phyloP scores from a whole-genome alignment of 2,888 invertebrate genomes.

The Sinelater perroti region DNA sequence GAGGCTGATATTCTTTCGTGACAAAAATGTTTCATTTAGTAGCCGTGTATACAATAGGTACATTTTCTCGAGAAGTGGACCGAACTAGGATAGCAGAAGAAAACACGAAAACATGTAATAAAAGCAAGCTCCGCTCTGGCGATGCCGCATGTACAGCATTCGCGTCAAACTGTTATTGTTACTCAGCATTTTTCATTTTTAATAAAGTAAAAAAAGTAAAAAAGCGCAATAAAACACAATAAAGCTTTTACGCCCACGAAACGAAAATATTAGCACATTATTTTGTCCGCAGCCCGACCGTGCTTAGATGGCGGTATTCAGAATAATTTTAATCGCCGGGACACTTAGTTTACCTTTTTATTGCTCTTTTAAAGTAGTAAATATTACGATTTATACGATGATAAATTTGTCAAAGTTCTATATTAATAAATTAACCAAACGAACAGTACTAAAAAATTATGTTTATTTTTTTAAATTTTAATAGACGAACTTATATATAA shows the following conservation, averaged over 20 bases:
- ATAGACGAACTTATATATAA: too few relatives aligned
- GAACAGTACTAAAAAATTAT: too few relatives aligned
- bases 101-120: slow-evolving; percentile 21
- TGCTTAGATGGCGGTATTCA: too few relatives aligned
- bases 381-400: too few relatives aligned
- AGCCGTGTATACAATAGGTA: slow-evolving; percentile 1
- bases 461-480: too few relatives aligned
- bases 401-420: too few relatives aligned
- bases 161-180: slow-evolving; percentile 21
- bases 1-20: too few relatives aligned
- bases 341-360: too few relatives aligned
- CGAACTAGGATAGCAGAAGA: not conserved
- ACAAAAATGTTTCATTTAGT: slow-evolving; percentile 11
- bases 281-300: slow-evolving; percentile 10
- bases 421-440: too few relatives aligned
- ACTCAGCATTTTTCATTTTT: slow-evolving; percentile 15
- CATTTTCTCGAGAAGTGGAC: slow-evolving; percentile 13
- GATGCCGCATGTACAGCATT: slow-evolving; percentile 4
- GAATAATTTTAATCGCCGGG: too few relatives aligned
- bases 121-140: slow-evolving; percentile 11
- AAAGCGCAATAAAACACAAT: slow-evolving; percentile 18
- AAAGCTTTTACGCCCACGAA: slow-evolving; percentile 18
- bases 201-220: slow-evolving; percentile 22
- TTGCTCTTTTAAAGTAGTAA: too few relatives aligned
- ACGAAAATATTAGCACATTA: slow-evolving; percentile 19